Conservation (phyloP, 2,797 vertebrate genomes). For the Martes flavigula region DNA sequence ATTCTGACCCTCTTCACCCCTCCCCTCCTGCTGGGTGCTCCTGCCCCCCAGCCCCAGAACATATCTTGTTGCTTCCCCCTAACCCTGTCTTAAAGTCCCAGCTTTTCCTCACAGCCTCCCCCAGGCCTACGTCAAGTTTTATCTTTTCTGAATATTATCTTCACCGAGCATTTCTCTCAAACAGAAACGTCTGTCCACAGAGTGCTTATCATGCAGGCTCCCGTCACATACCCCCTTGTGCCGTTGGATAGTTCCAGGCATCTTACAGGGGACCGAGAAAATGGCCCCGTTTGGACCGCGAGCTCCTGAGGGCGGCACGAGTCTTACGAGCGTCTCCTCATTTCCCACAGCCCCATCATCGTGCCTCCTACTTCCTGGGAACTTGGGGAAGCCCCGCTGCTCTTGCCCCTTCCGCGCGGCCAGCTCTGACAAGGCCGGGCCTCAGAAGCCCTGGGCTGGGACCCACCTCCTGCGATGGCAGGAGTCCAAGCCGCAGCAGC, state of each 20-base stretch:
- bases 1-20: not conserved
- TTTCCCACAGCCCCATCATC: fast-evolving
- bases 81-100: too few species aligned
- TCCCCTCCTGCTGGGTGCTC: not conserved
- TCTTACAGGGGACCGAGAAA: not conserved
- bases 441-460: not conserved
- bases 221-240: not conserved
- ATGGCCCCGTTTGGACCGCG: not conserved
- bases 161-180: not conserved
- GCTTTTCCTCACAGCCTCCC: not conserved
- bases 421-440: not conserved
- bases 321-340: too few species aligned
- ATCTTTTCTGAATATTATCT: not conserved
- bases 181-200: not conserved
- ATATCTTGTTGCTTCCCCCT: not conserved
- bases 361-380: not conserved
- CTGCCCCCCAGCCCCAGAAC: not conserved
- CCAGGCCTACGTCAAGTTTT: not conserved
- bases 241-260: not conserved
- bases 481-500: fast-evolving
- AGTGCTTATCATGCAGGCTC: not conserved
- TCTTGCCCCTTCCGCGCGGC: not conserved
- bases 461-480: not conserved
- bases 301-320: not conserved
- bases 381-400: not conserved